Conservation (phyloP, 2,888 invertebrate species). For the Cryptocheilus praepositus region DNA sequence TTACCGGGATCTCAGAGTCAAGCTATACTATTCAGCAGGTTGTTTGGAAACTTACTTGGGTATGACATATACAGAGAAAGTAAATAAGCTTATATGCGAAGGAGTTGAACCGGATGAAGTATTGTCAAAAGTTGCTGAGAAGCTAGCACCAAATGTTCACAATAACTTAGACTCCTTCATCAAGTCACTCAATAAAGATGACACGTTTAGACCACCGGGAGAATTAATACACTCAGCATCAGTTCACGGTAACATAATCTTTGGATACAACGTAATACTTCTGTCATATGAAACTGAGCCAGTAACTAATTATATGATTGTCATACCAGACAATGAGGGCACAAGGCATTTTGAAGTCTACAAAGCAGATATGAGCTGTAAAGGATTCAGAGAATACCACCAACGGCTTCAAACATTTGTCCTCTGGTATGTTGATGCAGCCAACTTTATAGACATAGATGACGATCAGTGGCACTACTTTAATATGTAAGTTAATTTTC, state of each 20-base stretch:
- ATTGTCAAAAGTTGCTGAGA: conserved; percentile 81
- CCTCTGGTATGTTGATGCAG: conserved; percentile 97
- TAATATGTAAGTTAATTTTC: conserved; percentile 80
- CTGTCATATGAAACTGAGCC: not conserved
- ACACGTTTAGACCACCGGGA: conserved; percentile 86
- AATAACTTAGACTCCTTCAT: conserved; percentile 86
- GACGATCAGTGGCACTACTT: conserved; percentile 95
- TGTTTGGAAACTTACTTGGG: conserved; percentile 88
- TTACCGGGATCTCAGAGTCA: conserved; percentile 88
- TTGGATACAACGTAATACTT: not conserved
- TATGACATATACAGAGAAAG: conserved; percentile 83
- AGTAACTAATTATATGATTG: not conserved
- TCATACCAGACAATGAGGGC: conserved; percentile 61
- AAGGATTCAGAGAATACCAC: conserved; percentile 88
- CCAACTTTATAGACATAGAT: conserved; percentile 93
- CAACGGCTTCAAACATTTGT: conserved; percentile 92
- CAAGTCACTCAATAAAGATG: conserved; percentile 82
- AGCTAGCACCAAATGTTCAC: conserved; percentile 83
- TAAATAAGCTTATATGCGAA: conserved; percentile 78
- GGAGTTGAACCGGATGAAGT: conserved; percentile 86
- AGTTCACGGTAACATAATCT: conserved; percentile 67
- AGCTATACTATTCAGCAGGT: conserved; percentile 88
- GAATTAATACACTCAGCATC: conserved; percentile 81
- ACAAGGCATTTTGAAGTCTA: conserved; percentile 85
- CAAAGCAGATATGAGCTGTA: conserved; percentile 82